These are phyloP conservation scores for Megaustenia siamemsis DNA, from an alignment of 2,888 invertebrate genomes.

Conservation along the genomic window DNA sequence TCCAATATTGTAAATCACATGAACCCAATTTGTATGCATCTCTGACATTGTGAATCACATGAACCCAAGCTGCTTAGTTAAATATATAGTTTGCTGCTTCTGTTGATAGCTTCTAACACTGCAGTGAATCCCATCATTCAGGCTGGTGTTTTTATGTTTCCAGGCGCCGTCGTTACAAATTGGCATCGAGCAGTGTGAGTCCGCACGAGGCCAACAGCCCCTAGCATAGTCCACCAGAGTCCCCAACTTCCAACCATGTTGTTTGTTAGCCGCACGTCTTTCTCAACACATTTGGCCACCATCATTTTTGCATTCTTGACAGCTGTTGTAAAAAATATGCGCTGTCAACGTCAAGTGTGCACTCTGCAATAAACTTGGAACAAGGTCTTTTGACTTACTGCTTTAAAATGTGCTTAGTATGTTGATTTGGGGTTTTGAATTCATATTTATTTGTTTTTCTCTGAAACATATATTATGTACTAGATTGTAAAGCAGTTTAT, in stretches of 20 bases:
- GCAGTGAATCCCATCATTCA: slow-evolving; percentile 24
- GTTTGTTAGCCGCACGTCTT: slow-evolving; percentile 56
- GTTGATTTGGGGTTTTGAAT: slow-evolving; percentile 3
- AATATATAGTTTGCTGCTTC: slow-evolving; percentile 3
- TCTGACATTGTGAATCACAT: too few species aligned
- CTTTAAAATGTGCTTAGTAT: slow-evolving; percentile 21
- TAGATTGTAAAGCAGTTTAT: slow-evolving; percentile 6
- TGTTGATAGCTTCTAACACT: not conserved
- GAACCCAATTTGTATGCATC: too few species aligned
- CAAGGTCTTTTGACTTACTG: slow-evolving; percentile 36
- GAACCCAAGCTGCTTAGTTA: too few species aligned
- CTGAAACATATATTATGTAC: slow-evolving; percentile 15
- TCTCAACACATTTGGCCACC: slow-evolving; percentile 50
- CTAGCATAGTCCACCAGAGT: slow-evolving; percentile 69
- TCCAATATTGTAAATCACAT: too few species aligned
- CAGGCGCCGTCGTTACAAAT: slow-evolving; percentile 77
- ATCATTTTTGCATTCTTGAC: slow-evolving; percentile 43
- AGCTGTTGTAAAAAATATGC: slow-evolving; percentile 30
- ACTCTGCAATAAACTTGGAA: slow-evolving; percentile 45
- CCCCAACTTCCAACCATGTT: slow-evolving; percentile 55
- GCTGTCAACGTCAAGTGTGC: slow-evolving; percentile 27
- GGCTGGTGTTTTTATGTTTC: slow-evolving; percentile 55
- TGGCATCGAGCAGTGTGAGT: slow-evolving; percentile 73
- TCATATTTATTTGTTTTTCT: not conserved
- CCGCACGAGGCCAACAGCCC: slow-evolving; percentile 74